Evolutionary conservation across 1,140 invertebrate species (phyloP).

Genomic region (Chrysomallon squamiferum): DNA sequence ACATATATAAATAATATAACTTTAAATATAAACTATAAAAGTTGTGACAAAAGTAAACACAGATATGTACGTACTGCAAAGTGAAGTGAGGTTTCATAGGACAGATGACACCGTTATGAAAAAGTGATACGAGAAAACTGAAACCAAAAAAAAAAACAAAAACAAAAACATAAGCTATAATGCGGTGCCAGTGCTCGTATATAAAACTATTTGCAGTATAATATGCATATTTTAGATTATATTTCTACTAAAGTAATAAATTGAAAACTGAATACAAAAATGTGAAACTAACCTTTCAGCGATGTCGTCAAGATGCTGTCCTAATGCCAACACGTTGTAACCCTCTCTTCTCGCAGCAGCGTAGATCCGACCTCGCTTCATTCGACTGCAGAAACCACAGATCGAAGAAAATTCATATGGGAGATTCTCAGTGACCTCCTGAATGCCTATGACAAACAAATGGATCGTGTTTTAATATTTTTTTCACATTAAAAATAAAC

Average conservation of each 20-base stretch:
- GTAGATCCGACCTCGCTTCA: conserved; percentile 78
- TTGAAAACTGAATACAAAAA: no score
- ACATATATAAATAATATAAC: no score
- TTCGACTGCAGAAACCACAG: conserved; percentile 71
- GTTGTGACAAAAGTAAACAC: no score
- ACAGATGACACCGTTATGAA: conserved; percentile 79
- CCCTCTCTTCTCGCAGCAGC: conserved; percentile 76
- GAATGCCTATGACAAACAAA: conserved; percentile 64
- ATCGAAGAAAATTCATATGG: conserved; percentile 67
- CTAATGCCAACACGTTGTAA: conserved; percentile 86
- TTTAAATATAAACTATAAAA: no score
- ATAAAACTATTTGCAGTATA: no score
- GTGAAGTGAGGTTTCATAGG: conserved; percentile 85
- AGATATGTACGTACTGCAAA: conserved; percentile 63
- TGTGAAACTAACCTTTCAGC: conserved; percentile 83
- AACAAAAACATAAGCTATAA: no score
- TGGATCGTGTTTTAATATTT: no score
- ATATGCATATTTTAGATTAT: no score
- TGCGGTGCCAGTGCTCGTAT: no score
- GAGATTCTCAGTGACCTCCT: conserved; percentile 64
- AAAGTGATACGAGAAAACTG: conserved; percentile 81
- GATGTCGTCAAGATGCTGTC: conserved; percentile 86
- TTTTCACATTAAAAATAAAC: no score
- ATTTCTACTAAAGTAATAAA: no score
- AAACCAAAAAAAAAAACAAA: not conserved